Conservation (phyloP, 1,140 invertebrate species). For the Zaprionus tsacasi region DNA sequence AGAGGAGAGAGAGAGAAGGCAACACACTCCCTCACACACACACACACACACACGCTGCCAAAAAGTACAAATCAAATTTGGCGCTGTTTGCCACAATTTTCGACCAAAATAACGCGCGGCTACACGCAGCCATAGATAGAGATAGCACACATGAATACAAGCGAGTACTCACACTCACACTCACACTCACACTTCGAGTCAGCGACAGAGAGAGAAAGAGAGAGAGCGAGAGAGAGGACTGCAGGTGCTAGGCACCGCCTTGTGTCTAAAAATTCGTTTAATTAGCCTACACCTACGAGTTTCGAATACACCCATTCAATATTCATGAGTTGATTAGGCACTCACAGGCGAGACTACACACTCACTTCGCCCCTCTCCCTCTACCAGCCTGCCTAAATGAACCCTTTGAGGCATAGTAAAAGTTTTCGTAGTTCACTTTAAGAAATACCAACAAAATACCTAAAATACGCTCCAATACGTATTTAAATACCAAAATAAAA, state of each 20-base stretch:
- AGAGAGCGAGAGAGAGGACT: background rate
- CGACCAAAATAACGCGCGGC: conserved; percentile 58
- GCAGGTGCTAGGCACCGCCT: conserved; percentile 30
- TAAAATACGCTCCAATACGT: background rate
- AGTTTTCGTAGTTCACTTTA: too few species aligned
- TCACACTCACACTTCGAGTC: background rate
- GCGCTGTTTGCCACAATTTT: conserved; percentile 67
- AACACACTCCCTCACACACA: conserved; percentile 1
- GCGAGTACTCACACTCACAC: background rate
- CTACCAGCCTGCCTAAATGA: background rate
- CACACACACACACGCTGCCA: conserved; percentile 27
- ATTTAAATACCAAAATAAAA: background rate
- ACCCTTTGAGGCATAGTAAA: background rate
- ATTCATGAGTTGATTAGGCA: conserved; percentile 14
- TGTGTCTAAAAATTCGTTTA: conserved; percentile 27
- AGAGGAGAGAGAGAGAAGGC: too few species aligned
- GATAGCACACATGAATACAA: conserved; percentile 20
- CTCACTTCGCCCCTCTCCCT: background rate
- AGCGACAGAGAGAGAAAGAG: background rate
- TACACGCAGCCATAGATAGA: conserved; percentile 39
- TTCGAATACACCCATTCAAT: conserved; percentile 14
- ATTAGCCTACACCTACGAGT: conserved; percentile 28
- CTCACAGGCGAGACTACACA: background rate
- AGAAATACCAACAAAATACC: background rate
- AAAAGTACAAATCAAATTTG: conserved; percentile 76